Conservation (phyloP, 2,888 invertebrate species). For the Agrotis exclamationis region DNA sequence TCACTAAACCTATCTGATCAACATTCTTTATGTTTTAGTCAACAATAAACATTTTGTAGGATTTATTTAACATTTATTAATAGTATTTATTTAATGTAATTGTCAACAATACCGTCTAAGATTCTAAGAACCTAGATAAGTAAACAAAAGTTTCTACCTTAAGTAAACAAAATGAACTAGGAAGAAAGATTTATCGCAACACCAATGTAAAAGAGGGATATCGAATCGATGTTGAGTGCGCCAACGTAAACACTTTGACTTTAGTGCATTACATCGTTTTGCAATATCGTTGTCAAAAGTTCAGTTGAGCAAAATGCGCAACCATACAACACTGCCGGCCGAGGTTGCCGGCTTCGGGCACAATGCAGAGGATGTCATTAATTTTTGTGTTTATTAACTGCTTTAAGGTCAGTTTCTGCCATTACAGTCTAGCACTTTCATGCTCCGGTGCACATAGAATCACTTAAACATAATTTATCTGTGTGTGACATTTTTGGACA, state of each 20-base stretch:
- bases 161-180: conserved; percentile 18
- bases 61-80: not conserved
- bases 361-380: conserved; percentile 66
- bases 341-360: conserved; percentile 53
- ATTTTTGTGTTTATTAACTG: conserved; percentile 46
- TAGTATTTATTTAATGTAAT: no score
- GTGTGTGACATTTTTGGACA: conserved; percentile 33
- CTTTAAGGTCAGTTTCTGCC: conserved; percentile 53
- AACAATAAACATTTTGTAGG: not conserved
- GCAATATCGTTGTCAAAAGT: conserved; percentile 61
- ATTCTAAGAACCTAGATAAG: not conserved
- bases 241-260: conserved; percentile 38
- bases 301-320: conserved; percentile 53
- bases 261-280: conserved; percentile 52
- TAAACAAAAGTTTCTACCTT: conserved; percentile 15
- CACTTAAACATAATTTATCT: conserved; percentile 34
- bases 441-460: conserved; percentile 35
- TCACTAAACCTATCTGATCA: conserved; percentile 49
- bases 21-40: conserved; percentile 32
- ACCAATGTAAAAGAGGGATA: conserved; percentile 52
- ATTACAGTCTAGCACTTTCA: conserved; percentile 49
- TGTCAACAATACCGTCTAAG: not conserved
- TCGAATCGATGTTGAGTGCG: conserved; percentile 45
- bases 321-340: conserved; percentile 43
- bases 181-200: conserved; percentile 33